These are phyloP conservation scores for Ancistrus triradiatus DNA, from an alignment of 2,113 vertebrate genomes.

Conservation along the genomic window DNA sequence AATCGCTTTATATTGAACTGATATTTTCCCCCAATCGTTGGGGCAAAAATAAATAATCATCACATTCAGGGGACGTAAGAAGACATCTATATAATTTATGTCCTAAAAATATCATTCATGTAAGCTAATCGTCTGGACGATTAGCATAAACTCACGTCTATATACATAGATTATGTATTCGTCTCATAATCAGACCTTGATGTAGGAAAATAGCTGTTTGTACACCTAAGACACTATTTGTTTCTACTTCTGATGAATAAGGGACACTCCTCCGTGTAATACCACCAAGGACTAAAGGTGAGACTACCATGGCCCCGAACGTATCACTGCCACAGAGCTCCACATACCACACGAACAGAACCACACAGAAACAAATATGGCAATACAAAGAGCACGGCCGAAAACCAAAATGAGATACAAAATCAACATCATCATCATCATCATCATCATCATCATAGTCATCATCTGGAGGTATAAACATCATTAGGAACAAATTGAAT, in stretches of 20 bases:
- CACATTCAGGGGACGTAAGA: not conserved
- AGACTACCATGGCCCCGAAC: slow-evolving; percentile 40
- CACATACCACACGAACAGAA: slow-evolving; percentile 50
- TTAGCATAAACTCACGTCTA: not conserved
- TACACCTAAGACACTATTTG: not conserved
- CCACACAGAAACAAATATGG: slow-evolving; percentile 39
- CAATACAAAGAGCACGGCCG: slow-evolving; percentile 45
- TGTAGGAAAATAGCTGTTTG: slow-evolving; percentile 7
- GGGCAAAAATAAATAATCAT: too few species aligned
- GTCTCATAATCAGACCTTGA: not conserved
- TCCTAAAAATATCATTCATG: too few species aligned
- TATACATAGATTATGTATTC: slow-evolving; percentile 2
- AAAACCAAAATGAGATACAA: slow-evolving; percentile 43
- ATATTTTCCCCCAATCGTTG: too few species aligned
- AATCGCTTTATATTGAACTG: too few species aligned
- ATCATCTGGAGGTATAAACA: slow-evolving; percentile 33
- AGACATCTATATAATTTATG: not conserved
- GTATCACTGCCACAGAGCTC: slow-evolving; percentile 52
- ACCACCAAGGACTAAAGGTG: slow-evolving; percentile 1
- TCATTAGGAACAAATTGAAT: slow-evolving; percentile 58
- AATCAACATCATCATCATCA: slow-evolving; percentile 46
- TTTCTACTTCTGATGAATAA: not conserved
- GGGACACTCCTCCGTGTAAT: slow-evolving; percentile 10
- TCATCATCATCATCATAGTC: slow-evolving; percentile 18
- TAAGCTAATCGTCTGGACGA: too few species aligned